Evolutionary conservation across 1,140 invertebrate genomes (phyloP).

Genomic region (Pseudomyrmex pallidus): DNA sequence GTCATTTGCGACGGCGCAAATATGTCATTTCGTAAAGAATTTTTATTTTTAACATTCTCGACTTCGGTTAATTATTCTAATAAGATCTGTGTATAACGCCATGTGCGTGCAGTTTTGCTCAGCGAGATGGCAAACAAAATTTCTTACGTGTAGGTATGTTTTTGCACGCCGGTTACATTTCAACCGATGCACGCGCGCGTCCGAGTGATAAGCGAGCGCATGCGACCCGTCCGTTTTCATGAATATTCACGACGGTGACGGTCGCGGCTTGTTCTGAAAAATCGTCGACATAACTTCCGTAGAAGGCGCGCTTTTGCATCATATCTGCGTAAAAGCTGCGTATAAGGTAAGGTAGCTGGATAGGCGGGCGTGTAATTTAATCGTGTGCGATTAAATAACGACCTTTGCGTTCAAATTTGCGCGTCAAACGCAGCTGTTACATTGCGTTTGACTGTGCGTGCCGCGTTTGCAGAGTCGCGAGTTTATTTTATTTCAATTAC

Average conservation of each 20-base stretch:
- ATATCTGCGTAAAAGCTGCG: slow-evolving; percentile 3
- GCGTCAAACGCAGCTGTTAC: slow-evolving; percentile 17
- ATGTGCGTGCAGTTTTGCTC: neutral
- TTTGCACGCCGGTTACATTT: neutral
- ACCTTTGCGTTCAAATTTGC: neutral
- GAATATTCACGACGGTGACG: slow-evolving; percentile 56
- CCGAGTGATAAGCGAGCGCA: slow-evolving; percentile 30
- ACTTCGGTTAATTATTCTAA: too few species aligned
- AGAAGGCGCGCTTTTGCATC: neutral
- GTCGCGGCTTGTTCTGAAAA: slow-evolving; percentile 55
- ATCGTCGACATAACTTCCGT: slow-evolving; percentile 49
- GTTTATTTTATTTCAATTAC: neutral
- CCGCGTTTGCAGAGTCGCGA: neutral
- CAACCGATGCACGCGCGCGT: neutral
- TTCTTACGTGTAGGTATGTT: neutral
- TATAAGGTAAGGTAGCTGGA: neutral
- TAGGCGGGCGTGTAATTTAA: slow-evolving; percentile 1
- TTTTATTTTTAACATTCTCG: too few species aligned
- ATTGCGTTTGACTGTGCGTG: too few species aligned
- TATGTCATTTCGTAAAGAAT: too few species aligned
- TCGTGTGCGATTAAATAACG: slow-evolving; percentile 7
- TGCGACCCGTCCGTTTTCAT: slow-evolving; percentile 36
- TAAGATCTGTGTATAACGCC: too few species aligned
- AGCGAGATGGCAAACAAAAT: neutral
- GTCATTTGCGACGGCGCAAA: neutral